Evolutionary conservation across 2,888 invertebrate species (phyloP).

Genomic region (Phanerotoma sp.): DNA sequence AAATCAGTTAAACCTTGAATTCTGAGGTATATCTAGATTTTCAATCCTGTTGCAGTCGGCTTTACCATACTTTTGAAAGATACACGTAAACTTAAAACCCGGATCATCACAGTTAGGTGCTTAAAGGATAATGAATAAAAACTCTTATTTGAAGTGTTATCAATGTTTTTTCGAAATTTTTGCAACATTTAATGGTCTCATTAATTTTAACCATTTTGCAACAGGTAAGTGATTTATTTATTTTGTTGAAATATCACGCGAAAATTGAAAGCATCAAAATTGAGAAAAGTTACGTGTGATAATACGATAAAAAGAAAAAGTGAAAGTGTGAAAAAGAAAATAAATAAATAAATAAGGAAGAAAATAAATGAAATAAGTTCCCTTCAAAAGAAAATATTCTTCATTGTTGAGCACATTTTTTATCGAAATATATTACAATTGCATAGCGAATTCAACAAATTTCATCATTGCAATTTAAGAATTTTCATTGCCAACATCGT

Average conservation of each 20-base stretch:
- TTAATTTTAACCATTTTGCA: background rate
- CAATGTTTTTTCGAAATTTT: background rate
- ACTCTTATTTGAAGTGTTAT: conserved; percentile 15
- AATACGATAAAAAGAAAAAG: too few species aligned
- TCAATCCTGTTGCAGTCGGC: conserved; percentile 11
- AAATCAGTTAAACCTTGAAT: background rate
- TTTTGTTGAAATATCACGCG: background rate
- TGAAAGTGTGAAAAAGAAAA: too few species aligned
- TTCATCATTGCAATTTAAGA: background rate
- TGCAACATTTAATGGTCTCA: background rate
- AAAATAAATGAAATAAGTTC: too few species aligned
- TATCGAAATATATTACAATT: background rate
- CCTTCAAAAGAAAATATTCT: too few species aligned
- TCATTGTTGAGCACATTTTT: too few species aligned
- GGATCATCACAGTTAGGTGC: conserved; percentile 21
- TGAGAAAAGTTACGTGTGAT: too few species aligned
- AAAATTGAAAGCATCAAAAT: too few species aligned
- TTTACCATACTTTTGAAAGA: conserved; percentile 11
- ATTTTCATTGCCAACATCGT: conserved; percentile 6
- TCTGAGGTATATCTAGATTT: conserved; percentile 1
- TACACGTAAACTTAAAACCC: conserved; percentile 16
- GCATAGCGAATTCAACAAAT: background rate
- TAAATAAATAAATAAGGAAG: too few species aligned
- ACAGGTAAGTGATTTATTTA: background rate
- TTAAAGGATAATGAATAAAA: conserved; percentile 22